Conservation (phyloP, 2,888 invertebrate genomes). For the Geotrupes spiniger region DNA sequence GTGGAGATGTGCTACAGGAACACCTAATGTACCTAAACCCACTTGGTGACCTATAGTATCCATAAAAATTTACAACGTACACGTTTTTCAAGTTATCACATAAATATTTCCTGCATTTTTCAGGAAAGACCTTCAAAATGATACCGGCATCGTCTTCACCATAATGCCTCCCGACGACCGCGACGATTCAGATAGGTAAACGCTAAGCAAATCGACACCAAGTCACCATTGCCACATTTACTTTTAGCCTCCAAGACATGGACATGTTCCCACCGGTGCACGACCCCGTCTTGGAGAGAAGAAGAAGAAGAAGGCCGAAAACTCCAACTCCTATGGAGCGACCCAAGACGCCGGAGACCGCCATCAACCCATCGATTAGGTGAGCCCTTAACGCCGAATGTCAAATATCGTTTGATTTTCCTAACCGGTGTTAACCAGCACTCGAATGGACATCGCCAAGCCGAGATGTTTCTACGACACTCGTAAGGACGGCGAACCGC, state of each 20-base stretch:
- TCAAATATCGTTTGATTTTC: too few relatives aligned
- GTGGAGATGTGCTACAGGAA: too few relatives aligned
- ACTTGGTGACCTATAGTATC: too few relatives aligned
- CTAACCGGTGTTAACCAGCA: slow-evolving; percentile 17
- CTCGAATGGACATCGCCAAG: slow-evolving; percentile 14
- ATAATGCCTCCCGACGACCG: slow-evolving; percentile 12
- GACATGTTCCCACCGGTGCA: slow-evolving; percentile 2
- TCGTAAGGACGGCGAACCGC: slow-evolving; percentile 12
- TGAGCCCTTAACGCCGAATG: slow-evolving; percentile 7
- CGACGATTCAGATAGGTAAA: slow-evolving; percentile 10
- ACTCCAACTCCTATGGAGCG: slow-evolving; percentile 10
- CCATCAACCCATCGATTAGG: slow-evolving; percentile 20
- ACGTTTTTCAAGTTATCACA: too few relatives aligned
- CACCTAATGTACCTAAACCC: too few relatives aligned
- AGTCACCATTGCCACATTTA: background rate
- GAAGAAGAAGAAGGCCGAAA: slow-evolving; percentile 9
- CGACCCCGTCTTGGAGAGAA: slow-evolving; percentile 22
- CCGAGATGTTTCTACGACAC: slow-evolving; percentile 14
- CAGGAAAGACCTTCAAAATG: slow-evolving; percentile 19
- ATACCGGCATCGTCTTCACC: slow-evolving; percentile 17
- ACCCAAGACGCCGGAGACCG: slow-evolving; percentile 11
- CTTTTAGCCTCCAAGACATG: slow-evolving; percentile 5
- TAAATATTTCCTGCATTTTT: too few relatives aligned
- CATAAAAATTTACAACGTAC: too few relatives aligned
- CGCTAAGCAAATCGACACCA: background rate